Evolutionary conservation across 2,797 vertebrate genomes (phyloP).

Genomic region (Silurus aristotelis): DNA sequence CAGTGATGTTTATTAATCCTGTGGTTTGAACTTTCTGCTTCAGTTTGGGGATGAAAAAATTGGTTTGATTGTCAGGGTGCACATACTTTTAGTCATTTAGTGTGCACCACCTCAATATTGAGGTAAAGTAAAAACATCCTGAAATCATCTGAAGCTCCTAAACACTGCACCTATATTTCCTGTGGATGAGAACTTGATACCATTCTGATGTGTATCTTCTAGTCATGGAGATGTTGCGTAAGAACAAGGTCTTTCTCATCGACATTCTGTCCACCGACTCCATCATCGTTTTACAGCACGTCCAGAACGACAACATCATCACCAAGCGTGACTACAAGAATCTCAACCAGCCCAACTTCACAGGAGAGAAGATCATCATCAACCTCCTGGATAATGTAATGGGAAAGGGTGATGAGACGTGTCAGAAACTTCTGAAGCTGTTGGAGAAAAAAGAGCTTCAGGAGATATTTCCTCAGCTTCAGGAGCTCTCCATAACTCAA

Average conservation of each 20-base stretch:
- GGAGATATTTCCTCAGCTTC: background rate
- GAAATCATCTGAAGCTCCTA: too few species aligned
- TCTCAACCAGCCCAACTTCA: constrained; percentile 49
- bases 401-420: constrained; percentile 60
- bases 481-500: too few species aligned
- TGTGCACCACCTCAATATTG: too few species aligned
- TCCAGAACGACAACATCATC: constrained; percentile 39
- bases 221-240: constrained; percentile 37
- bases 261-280: constrained; percentile 45
- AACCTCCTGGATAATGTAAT: constrained; percentile 67
- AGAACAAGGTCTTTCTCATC: constrained; percentile 57
- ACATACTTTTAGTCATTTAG: too few species aligned
- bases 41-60: too few species aligned
- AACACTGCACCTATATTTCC: background rate
- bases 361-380: constrained; percentile 42
- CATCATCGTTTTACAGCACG: constrained; percentile 59
- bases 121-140: too few species aligned
- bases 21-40: too few species aligned
- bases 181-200: too few species aligned
- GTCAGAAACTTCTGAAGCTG: constrained; percentile 30
- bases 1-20: too few species aligned
- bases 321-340: constrained; percentile 60
- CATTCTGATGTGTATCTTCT: background rate
- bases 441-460: background rate
- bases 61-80: too few species aligned